A percentile compares a stretch with the other conserved stretches of the same genome.
Evolutionary conservation across 2,888 invertebrate species (phyloP).

Genomic region (Deilephila elpenor): DNA sequence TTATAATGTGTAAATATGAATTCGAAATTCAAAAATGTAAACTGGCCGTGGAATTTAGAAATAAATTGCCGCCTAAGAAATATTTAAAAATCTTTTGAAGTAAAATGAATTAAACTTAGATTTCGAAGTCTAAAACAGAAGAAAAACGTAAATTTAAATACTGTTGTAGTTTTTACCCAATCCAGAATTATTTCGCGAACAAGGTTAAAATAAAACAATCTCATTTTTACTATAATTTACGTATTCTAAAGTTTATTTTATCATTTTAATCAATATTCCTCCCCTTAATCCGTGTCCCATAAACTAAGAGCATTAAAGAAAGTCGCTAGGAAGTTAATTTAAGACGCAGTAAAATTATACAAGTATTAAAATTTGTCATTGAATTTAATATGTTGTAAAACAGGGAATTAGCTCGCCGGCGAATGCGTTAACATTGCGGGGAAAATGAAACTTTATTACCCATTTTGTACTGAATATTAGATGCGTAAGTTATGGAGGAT

Average conservation of each 20-base stretch:
- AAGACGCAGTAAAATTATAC: constrained; percentile 51
- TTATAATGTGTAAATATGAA: not conserved
- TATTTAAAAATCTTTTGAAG: not conserved
- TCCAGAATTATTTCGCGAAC: too few relatives aligned
- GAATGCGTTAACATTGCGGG: constrained; percentile 34
- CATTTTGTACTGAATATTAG: constrained; percentile 44
- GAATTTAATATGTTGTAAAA: constrained; percentile 57
- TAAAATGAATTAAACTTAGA: too few relatives aligned
- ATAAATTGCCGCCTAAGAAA: not conserved
- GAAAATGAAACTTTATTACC: constrained; percentile 41
- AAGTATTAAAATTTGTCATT: constrained; percentile 54
- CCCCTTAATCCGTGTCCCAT: constrained; percentile 1
- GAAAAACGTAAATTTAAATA: too few relatives aligned
- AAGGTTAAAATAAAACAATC: too few relatives aligned
- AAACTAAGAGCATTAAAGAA: constrained; percentile 21
- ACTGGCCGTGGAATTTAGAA: not conserved
- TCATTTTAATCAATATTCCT: too few relatives aligned
- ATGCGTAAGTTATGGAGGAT: constrained; percentile 35
- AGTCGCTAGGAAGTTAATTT: constrained; percentile 49
- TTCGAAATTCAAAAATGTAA: constrained; percentile 6
- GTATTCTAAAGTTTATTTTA: too few relatives aligned
- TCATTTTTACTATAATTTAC: too few relatives aligned
- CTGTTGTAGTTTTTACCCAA: too few relatives aligned
- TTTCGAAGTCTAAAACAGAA: too few relatives aligned
- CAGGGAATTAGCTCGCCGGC: constrained; percentile 39